These are phyloP conservation scores for Cotesia glomerata DNA, from an alignment of 1,140 invertebrate species.

Conservation along the genomic window DNA sequence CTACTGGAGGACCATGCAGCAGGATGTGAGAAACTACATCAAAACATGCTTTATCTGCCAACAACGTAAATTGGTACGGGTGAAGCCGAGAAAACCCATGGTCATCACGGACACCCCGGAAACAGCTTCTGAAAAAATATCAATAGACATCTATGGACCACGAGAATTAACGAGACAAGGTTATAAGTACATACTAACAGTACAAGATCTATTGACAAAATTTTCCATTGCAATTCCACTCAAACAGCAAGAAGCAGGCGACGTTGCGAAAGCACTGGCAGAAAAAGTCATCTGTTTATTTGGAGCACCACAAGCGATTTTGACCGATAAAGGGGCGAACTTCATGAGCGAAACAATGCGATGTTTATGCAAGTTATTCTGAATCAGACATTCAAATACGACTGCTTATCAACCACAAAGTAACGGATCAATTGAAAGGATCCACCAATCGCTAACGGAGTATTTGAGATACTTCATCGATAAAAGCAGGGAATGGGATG, in stretches of 20 bases:
- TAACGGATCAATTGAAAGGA: conserved; percentile 42
- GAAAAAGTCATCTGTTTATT: conserved; percentile 40
- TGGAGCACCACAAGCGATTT: conserved; percentile 38
- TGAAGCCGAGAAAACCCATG: not conserved
- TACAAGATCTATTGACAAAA: conserved; percentile 46
- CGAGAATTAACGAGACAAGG: conserved; percentile 23
- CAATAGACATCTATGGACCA: not conserved
- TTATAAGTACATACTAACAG: conserved; percentile 43
- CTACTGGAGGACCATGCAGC: too few species aligned
- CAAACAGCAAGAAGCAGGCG: conserved; percentile 29
- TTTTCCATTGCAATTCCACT: conserved; percentile 33
- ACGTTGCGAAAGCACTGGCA: conserved; percentile 39
- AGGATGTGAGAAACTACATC: not conserved
- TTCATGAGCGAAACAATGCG: conserved; percentile 38
- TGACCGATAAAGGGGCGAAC: conserved; percentile 44
- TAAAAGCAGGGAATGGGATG: conserved; percentile 7
- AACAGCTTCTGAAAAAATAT: not conserved
- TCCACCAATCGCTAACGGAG: conserved; percentile 22
- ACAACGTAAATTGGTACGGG: not conserved
- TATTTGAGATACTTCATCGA: not conserved
- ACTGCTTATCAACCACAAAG: conserved; percentile 41
- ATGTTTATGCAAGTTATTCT: conserved; percentile 37
- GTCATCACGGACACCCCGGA: not conserved
- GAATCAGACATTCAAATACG: conserved; percentile 39
- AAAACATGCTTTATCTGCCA: not conserved